Conservation (phyloP, 2,797 vertebrate genomes). For the Tenualosa thibaudeaui region DNA sequence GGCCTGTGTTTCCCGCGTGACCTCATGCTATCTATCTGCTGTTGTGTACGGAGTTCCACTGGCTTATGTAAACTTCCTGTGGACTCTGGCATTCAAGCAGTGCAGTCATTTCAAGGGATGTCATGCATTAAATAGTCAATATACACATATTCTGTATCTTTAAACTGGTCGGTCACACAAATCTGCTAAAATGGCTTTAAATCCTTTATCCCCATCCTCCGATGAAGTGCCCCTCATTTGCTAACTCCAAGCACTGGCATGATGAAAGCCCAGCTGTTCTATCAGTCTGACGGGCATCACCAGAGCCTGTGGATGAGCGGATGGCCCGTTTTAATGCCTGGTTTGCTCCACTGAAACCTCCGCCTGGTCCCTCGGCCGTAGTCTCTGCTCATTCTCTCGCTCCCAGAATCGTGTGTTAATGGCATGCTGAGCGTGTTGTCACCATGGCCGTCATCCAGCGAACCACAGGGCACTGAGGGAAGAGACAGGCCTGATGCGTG, state of each 20-base stretch:
- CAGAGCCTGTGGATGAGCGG: conserved; percentile 11
- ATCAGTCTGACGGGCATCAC: conserved; percentile 5
- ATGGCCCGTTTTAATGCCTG: conserved; percentile 20
- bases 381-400: background rate
- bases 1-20: background rate
- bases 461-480: background rate
- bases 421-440: conserved; percentile 1
- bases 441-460: background rate
- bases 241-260: background rate
- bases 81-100: background rate
- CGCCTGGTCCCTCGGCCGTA: background rate
- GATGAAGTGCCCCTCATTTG: background rate
- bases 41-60: background rate
- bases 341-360: conserved; percentile 18
- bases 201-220: background rate
- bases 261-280: conserved; percentile 24
- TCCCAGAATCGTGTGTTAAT: background rate
- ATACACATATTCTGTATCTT: background rate
- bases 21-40: background rate
- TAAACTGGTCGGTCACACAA: background rate
- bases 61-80: conserved; percentile 3
- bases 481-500: background rate
- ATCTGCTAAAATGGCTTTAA: background rate
- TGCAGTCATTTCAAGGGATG: background rate
- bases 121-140: background rate